Evolutionary conservation across 2,113 vertebrate genomes (phyloP).

Genomic region (Cyprinodon brontotheroides): DNA sequence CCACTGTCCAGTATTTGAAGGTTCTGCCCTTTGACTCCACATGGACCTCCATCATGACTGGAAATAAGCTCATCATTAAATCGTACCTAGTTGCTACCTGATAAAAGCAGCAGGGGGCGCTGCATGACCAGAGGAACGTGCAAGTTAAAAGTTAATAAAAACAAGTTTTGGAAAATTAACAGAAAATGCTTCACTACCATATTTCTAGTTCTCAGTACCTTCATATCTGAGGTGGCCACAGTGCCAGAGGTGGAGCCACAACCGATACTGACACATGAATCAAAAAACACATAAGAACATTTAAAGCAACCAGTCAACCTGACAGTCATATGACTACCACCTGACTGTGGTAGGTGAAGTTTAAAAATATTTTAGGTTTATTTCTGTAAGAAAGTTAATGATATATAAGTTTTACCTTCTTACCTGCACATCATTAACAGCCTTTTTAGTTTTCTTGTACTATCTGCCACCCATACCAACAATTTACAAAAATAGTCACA

Average conservation of each 20-base stretch:
- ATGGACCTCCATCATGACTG: background rate
- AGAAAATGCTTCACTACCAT: too few species aligned
- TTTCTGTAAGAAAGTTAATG: background rate
- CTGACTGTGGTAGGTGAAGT: too few species aligned
- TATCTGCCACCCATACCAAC: background rate
- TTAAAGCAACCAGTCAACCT: too few species aligned
- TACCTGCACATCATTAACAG: background rate
- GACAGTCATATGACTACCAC: too few species aligned
- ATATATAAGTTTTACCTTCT: background rate
- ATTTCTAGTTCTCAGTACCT: too few species aligned
- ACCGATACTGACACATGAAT: too few species aligned
- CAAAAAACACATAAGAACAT: too few species aligned
- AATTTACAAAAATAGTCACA: background rate
- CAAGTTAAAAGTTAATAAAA: background rate
- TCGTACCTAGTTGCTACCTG: background rate
- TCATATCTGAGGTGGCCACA: too few species aligned
- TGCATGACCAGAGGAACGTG: background rate
- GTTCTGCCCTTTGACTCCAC: background rate
- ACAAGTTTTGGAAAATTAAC: too few species aligned
- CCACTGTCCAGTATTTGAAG: too few species aligned
- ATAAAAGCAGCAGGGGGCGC: constrained; percentile 12
- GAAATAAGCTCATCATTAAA: background rate
- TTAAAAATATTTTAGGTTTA: background rate
- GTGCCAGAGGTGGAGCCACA: too few species aligned
- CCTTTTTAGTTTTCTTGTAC: background rate